Evolutionary conservation across 92 coral and sea anemone species (phyloP), one percentile per base, ranked within the genome.

Genomic region (Pocillopora grandis): DNA sequence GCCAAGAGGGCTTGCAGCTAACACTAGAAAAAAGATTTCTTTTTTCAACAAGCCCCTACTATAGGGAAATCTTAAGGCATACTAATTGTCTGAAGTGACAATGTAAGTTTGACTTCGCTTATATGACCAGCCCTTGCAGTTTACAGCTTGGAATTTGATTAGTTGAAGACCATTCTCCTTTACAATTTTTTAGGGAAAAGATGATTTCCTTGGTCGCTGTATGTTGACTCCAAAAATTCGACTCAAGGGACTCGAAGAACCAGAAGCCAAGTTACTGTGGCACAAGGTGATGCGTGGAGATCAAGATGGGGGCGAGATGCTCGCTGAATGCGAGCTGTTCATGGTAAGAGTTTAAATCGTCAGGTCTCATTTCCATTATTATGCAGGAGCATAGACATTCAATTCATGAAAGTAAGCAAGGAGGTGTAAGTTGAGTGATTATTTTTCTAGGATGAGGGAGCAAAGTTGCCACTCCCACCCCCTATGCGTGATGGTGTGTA

Each of bases 151-250:
- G 1, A 42, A 42, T 42, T 3, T 42, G 52, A 42, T 7, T 42
- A 42, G 52, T 42, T 42, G 52, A 42, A 42, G 52, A 42, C 52
- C 52, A 42, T 42, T 42, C 52, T 42, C 52, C 52, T 42, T 42
- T 0, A 42, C 4, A 63, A 55, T 36, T 37, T 72, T 66, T 1
- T 62, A 97, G 99, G 98, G 94, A 37, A 97, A 97, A 87, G 99
- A 97, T 86, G 99, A 97, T 82, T 94, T 89, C 84, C 98, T 97
- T 73, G 99, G 99, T 64, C 99, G 99, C 78, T 91, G 97, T 15
- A 88, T 91, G 80, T 84, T 95, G 69, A 86, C 87, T 82, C 98
- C 99, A n/a, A 77, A 91, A 58, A 90, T 96, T 36, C 90, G 95
- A 66, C 87, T 92, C 83, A 89, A 90, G 63, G 99, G 99, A 56